Percentiles rank a stretch among this genome's conserved stretches.
Evolutionary conservation across 37 sponge, comb jelly and placozoan species (phyloP).

Genomic region (Cliona cf. orientalis): DNA sequence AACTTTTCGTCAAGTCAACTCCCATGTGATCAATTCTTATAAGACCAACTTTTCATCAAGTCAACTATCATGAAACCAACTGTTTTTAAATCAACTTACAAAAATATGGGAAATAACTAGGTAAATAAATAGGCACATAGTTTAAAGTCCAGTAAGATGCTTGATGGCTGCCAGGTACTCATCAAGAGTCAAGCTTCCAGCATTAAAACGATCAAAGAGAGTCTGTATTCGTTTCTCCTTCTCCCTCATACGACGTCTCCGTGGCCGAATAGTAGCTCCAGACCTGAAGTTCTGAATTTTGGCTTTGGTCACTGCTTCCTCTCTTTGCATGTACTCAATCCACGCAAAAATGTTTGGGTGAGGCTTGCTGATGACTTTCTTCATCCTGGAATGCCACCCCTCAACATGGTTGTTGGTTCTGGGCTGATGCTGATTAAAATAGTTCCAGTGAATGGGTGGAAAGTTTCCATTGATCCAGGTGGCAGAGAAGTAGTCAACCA

Average conservation of each 20-base stretch:
- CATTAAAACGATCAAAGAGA: not conserved
- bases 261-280: not conserved
- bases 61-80: too few relatives aligned
- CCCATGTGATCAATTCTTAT: too few relatives aligned
- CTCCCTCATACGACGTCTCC: not conserved
- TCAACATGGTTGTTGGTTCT: conserved; percentile 4
- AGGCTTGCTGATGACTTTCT: not conserved
- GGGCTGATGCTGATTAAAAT: conserved; percentile 10
- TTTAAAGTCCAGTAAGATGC: not conserved
- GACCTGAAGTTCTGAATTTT: not conserved
- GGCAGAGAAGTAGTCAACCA: conserved; percentile 8
- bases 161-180: not conserved
- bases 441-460: not conserved
- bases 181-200: not conserved
- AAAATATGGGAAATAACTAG: too few relatives aligned
- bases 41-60: too few relatives aligned
- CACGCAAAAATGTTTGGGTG: not conserved
- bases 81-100: too few relatives aligned
- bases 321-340: not conserved
- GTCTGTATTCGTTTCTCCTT: not conserved
- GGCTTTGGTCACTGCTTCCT: not conserved
- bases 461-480: conserved; percentile 12
- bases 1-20: too few relatives aligned
- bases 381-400: not conserved
- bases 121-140: too few relatives aligned